phyloP scores from a whole-genome alignment of 2,113 vertebrate genomes.

The Melanotaenia duboulayi region DNA sequence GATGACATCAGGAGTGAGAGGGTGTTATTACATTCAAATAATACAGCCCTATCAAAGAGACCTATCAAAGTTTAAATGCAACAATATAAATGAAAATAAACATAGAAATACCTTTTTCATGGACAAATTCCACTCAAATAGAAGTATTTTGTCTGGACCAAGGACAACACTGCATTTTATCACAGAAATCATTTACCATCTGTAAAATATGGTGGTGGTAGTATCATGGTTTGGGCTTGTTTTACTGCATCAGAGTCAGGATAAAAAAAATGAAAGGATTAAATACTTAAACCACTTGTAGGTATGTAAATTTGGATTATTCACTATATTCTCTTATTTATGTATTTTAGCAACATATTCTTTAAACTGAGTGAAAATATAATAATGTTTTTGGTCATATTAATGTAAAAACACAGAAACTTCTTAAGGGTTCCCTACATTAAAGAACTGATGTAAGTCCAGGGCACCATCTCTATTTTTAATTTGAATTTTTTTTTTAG shows the following conservation, averaged over 20 bases:
- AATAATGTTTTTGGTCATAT: not conserved
- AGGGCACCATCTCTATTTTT: not conserved
- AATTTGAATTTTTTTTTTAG: not conserved
- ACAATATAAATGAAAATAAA: no score
- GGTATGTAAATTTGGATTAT: no score
- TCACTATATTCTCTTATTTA: not conserved
- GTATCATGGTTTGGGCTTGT: no score
- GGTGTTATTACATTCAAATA: no score
- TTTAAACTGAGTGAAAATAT: not conserved
- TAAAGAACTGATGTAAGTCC: not conserved
- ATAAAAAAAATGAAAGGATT: no score
- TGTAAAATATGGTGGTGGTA: not conserved
- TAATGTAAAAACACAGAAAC: not conserved
- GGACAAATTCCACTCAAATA: not conserved
- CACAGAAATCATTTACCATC: not conserved
- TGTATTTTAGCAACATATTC: not conserved
- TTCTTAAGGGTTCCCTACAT: not conserved
- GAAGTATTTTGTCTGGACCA: not conserved
- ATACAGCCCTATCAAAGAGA: no score
- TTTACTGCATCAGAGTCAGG: no score
- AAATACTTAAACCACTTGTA: no score
- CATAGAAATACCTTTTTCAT: not conserved
- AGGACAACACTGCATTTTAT: not conserved
- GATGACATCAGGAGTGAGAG: no score
- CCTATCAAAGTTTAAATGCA: no score